Conservation (phyloP, 2,113 vertebrate species). For the Papio anubis region DNA sequence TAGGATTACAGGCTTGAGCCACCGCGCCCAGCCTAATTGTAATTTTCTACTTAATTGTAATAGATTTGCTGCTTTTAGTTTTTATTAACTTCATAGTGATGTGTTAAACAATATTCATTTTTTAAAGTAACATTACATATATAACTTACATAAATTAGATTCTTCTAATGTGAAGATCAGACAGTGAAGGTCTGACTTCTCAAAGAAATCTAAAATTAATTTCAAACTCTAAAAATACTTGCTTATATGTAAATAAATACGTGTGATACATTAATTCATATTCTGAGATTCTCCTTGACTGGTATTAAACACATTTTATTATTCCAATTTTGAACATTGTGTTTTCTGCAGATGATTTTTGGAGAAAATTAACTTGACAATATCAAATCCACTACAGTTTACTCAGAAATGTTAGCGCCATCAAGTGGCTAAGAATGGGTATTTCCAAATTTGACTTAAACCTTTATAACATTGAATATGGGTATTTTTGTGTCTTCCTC, state of each 20-base stretch:
- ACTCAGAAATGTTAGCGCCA: constrained; percentile 53
- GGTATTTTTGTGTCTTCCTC: neutral
- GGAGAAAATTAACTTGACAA: neutral
- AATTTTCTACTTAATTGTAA: constrained; percentile 12
- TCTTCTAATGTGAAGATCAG: neutral
- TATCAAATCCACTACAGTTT: neutral
- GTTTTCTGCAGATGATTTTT: neutral
- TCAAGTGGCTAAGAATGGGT: constrained; percentile 46
- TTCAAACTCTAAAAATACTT: neutral
- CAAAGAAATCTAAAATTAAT: constrained; percentile 27
- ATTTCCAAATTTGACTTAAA: constrained; percentile 32
- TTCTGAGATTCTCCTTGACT: neutral
- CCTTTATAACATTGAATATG: neutral
- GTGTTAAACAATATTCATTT: neutral
- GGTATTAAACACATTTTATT: neutral
- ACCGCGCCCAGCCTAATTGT: neutral
- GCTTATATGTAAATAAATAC: neutral
- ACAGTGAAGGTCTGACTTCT: neutral
- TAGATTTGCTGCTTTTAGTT: neutral
- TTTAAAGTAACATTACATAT: neutral
- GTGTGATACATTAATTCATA: neutral
- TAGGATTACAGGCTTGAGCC: too few species aligned
- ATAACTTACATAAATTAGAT: neutral
- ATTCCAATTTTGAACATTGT: neutral
- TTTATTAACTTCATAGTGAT: neutral